phyloP scores from a whole-genome alignment of 2,797 vertebrate species.

The Remorina albescens region DNA sequence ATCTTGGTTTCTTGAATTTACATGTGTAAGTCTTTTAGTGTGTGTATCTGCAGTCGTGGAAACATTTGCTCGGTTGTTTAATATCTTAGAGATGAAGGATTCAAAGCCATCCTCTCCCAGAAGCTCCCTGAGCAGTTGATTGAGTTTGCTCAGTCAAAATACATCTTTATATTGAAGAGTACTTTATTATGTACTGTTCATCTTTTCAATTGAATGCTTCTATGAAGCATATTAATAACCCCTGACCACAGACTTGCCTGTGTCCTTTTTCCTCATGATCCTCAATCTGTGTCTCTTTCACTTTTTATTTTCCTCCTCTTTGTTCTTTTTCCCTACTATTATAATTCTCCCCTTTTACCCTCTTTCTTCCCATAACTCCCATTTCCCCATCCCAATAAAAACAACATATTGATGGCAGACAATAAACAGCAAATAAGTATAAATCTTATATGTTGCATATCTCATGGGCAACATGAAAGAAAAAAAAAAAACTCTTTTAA shows the following conservation, averaged over 20 bases:
- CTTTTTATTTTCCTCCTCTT: not conserved
- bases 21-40: constrained; percentile 55
- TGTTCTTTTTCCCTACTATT: constrained; percentile 14
- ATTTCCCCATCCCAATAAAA: constrained; percentile 18
- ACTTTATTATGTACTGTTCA: constrained; percentile 29
- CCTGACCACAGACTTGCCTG: not conserved
- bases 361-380: not conserved
- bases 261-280: constrained; percentile 16
- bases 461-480: not conserved
- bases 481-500: too few relatives aligned
- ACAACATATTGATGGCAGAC: constrained; percentile 4
- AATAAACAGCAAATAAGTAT: constrained; percentile 1
- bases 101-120: constrained; percentile 33
- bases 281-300: constrained; percentile 40
- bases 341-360: not conserved
- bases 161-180: constrained; percentile 23
- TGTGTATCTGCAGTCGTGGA: constrained; percentile 45
- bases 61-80: constrained; percentile 64
- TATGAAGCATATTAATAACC: constrained; percentile 68
- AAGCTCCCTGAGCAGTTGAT: constrained; percentile 29
- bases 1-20: constrained; percentile 45
- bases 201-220: constrained; percentile 47
- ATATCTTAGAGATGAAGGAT: constrained; percentile 67
- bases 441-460: constrained; percentile 22
- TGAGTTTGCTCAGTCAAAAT: constrained; percentile 51